Evolutionary conservation across 2,797 vertebrate species (phyloP).

Genomic region (Steatocranus sp.): DNA sequence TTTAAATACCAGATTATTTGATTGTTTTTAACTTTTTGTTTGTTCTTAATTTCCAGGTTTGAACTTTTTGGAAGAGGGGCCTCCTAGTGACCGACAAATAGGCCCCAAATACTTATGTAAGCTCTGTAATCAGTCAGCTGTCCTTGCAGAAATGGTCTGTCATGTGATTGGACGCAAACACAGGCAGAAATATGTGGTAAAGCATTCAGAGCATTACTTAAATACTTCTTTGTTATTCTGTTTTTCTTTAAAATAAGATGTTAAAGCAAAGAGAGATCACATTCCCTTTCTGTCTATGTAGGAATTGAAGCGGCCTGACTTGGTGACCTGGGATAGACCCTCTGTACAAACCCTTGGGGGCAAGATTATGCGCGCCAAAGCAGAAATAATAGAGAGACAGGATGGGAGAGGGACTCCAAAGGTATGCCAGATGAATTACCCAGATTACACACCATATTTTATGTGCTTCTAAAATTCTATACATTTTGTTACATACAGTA

Average conservation of each 20-base stretch:
- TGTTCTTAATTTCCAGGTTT: slow-evolving; percentile 60
- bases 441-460: neutral
- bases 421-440: slow-evolving; percentile 33
- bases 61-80: slow-evolving; percentile 56
- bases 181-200: slow-evolving; percentile 79
- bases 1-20: neutral
- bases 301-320: slow-evolving; percentile 71
- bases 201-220: neutral
- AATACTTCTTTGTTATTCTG: neutral
- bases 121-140: slow-evolving; percentile 57
- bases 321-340: slow-evolving; percentile 69
- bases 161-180: slow-evolving; percentile 80
- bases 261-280: neutral
- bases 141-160: slow-evolving; percentile 62
- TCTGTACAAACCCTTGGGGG: slow-evolving; percentile 52
- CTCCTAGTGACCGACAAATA: slow-evolving; percentile 17
- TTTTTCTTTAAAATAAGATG: neutral
- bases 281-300: slow-evolving; percentile 20
- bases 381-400: slow-evolving; percentile 75
- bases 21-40: neutral
- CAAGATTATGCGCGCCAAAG: slow-evolving; percentile 71
- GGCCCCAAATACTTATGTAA: slow-evolving; percentile 64
- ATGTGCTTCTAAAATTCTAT: neutral
- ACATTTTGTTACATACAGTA: neutral
- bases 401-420: slow-evolving; percentile 72